Evolutionary conservation across 2,113 vertebrate species (phyloP), one percentile per base, ranked within the genome.

Genomic region (Pipra filicauda): DNA sequence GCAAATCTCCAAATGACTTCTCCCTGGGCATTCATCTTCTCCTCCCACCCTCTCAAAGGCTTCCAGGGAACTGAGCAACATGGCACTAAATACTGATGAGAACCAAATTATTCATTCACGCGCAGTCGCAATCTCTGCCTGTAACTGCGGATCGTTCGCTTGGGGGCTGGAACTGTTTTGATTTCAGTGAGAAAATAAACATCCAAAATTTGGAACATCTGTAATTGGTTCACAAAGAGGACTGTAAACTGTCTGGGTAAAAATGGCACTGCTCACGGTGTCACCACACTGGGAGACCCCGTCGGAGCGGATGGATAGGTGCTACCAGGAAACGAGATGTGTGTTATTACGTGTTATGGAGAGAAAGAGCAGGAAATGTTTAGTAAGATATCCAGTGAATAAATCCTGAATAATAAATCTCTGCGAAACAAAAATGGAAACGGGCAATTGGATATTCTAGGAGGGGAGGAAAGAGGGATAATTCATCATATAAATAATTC

Each of bases 401-500:
- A 91, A 83, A 84, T 13, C 43, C 76, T 43, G 28, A 93, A 82
- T 79, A 93, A 91, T 57, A 54, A 55, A 90, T 90, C 87, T 82
- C 57, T 74, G 77, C 0, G 2, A 86, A 88, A 84, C 61, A 81
- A 86, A 95, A 91, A 84, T 88, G 80, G 89, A 82, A 94, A 88
- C 2, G 12, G 89, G 57, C 87, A 85, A 91, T 48, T 91, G 93
- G 83, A 77, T 96, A 89, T 95, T 94, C 89, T 88, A 89, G 73
- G 70, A 96, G 37, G 39, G 76, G 44, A 88, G 54, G 66, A 73
- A 85, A 59, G 76, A 77, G 14, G 41, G 59, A 79, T 73, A 93
- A 93, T 95, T 94, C 67, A 95, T 87, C 48, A n/a, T 44, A 90
- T 94, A 95, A 95, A 96, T 94, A 96, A 96, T 95, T 95, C 69